Evolutionary conservation across 2,797 vertebrate genomes (phyloP).

Genomic region (Rhynchotus rufescens): DNA sequence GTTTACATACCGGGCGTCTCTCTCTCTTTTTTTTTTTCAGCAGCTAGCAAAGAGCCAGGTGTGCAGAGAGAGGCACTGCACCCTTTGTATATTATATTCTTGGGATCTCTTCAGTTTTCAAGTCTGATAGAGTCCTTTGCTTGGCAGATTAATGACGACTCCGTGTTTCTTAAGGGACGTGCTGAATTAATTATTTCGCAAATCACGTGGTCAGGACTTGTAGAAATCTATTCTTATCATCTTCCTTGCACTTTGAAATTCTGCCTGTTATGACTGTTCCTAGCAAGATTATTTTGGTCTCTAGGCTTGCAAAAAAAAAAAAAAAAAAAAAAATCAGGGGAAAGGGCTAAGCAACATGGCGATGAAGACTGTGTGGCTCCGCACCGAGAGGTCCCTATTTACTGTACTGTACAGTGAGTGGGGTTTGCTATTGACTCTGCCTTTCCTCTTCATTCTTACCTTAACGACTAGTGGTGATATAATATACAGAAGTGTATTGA

Average conservation of each 20-base stretch:
- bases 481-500: slow-evolving; percentile 76
- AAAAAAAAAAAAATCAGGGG: slow-evolving; percentile 55
- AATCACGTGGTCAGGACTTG: slow-evolving; percentile 98
- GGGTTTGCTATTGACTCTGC: slow-evolving; percentile 72
- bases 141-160: slow-evolving; percentile 99
- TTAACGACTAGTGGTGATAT: slow-evolving; percentile 78
- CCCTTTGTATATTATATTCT: slow-evolving; percentile 97
- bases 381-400: slow-evolving; percentile 76
- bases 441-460: slow-evolving; percentile 76
- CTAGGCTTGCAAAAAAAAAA: slow-evolving; percentile 22
- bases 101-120: slow-evolving; percentile 99
- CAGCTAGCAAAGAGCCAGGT: slow-evolving; percentile 87
- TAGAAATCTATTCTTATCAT: slow-evolving; percentile 94
- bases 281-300: slow-evolving; percentile 79
- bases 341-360: slow-evolving; percentile 82
- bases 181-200: slow-evolving; percentile 99
- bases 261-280: slow-evolving; percentile 84
- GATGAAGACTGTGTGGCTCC: slow-evolving; percentile 74
- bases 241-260: slow-evolving; percentile 89
- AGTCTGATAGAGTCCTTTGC: slow-evolving; percentile 99
- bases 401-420: slow-evolving; percentile 75
- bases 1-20: slow-evolving; percentile 91
- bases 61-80: slow-evolving; percentile 88
- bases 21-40: slow-evolving; percentile 85
- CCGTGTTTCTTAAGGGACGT: slow-evolving; percentile 99